These are phyloP conservation scores for Sthenelais limicola DNA, from an alignment of 2,888 invertebrate genomes.

Conservation along the genomic window DNA sequence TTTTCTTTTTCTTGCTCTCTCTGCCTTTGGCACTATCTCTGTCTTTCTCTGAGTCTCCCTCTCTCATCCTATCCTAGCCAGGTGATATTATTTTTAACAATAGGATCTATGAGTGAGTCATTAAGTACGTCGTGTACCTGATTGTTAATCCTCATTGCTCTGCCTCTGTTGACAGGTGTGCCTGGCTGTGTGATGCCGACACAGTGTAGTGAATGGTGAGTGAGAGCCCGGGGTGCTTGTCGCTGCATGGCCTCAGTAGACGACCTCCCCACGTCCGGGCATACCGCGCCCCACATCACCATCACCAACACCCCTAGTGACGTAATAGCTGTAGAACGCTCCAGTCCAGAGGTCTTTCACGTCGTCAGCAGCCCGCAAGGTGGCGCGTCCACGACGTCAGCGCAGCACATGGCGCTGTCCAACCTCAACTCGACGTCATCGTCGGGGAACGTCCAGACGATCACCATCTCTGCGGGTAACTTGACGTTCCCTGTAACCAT, in stretches of 20 bases:
- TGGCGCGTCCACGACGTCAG: not conserved
- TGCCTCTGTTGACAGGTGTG: not conserved
- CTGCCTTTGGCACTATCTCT: no score
- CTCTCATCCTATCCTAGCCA: no score
- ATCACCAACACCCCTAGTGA: not conserved
- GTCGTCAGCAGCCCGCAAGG: conserved; percentile 47
- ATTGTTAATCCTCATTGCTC: not conserved
- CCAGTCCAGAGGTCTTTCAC: conserved; percentile 52
- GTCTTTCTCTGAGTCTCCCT: no score
- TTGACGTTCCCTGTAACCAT: conserved; percentile 63
- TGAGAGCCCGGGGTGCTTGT: no score
- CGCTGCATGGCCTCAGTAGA: conserved; percentile 37
- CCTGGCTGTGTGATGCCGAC: not conserved
- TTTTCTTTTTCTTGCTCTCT: no score
- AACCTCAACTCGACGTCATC: conserved; percentile 44
- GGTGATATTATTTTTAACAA: no score
- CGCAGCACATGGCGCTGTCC: conserved; percentile 35
- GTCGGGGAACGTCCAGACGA: conserved; percentile 59
- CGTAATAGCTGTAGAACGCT: conserved; percentile 51
- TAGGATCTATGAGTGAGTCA: no score
- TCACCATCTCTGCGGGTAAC: conserved; percentile 63
- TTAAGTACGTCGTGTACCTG: no score
- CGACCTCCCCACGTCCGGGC: conserved; percentile 3
- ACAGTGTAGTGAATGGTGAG: no score
- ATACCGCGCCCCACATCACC: not conserved